Evolutionary conservation across 1,140 invertebrate genomes (phyloP).

Genomic region (Drosophila subpulchrella): DNA sequence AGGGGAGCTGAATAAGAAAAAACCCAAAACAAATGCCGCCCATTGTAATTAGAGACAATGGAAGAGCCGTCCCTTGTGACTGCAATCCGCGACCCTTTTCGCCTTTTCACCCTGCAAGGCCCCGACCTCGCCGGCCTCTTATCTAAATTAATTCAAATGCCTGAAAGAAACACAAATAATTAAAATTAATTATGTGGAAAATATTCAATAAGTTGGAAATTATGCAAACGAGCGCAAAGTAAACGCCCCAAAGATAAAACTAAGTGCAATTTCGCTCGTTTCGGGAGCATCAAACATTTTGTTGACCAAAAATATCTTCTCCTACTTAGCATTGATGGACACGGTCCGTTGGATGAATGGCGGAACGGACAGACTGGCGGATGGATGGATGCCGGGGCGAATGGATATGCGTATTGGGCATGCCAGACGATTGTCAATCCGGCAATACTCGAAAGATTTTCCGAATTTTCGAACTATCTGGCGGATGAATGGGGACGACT

Average conservation of each 20-base stretch:
- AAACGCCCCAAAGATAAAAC: constrained; percentile 70
- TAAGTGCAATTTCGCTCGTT: constrained; percentile 65
- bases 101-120: constrained; percentile 12
- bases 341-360: constrained; percentile 25
- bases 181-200: constrained; percentile 83
- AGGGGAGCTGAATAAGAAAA: not conserved
- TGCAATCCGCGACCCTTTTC: constrained; percentile 65
- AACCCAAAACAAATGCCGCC: constrained; percentile 66
- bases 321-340: constrained; percentile 67
- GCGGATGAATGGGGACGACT: constrained; percentile 49
- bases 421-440: constrained; percentile 41
- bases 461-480: constrained; percentile 42
- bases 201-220: constrained; percentile 82
- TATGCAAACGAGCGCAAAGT: constrained; percentile 79
- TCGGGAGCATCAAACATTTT: constrained; percentile 42
- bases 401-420: constrained; percentile 41
- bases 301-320: constrained; percentile 68
- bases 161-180: constrained; percentile 69
- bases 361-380: constrained; percentile 7
- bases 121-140: constrained; percentile 12
- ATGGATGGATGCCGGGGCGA: constrained; percentile 14
- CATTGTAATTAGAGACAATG: constrained; percentile 81
- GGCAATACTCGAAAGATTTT: constrained; percentile 57
- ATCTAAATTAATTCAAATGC: constrained; percentile 77
- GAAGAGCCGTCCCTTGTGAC: constrained; percentile 47